A percentile compares a stretch with the other conserved stretches of the same genome.
Conservation (phyloP, 2,113 vertebrate genomes). For the Puffinus mauretanicus region DNA sequence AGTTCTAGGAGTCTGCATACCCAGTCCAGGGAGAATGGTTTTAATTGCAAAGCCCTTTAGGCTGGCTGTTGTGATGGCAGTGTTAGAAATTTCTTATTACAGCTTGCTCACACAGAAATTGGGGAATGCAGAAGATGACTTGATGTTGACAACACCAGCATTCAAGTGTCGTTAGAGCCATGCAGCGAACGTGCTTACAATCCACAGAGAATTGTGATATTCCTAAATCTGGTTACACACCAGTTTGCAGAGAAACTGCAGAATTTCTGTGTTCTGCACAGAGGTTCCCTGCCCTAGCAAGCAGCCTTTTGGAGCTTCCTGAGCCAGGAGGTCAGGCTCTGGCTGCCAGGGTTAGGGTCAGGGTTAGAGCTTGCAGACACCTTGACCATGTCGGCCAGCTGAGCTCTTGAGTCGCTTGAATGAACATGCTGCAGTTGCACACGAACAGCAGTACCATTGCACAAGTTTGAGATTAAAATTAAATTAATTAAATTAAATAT, state of each 20-base stretch:
- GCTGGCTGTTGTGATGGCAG: neutral
- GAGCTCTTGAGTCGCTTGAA: neutral
- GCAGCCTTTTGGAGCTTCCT: neutral
- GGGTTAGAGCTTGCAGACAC: neutral
- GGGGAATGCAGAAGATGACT: neutral
- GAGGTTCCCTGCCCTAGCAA: neutral
- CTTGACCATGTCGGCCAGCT: neutral
- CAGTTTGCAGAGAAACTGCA: neutral
- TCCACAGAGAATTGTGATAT: neutral
- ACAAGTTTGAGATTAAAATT: neutral
- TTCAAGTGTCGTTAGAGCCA: neutral
- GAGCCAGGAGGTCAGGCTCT: neutral
- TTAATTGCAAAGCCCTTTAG: neutral
- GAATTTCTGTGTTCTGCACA: neutral
- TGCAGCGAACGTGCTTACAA: rapidly evolving
- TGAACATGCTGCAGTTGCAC: neutral
- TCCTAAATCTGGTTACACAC: neutral
- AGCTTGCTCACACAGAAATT: neutral
- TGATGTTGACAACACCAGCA: neutral
- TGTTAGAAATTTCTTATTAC: neutral
- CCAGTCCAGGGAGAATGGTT: neutral
- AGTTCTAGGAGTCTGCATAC: neutral
- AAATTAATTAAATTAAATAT: neutral
- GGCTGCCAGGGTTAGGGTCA: neutral
- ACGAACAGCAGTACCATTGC: neutral